phyloP scores from a whole-genome alignment of 2,797 vertebrate species.

The Centroberyx gerrardi region DNA sequence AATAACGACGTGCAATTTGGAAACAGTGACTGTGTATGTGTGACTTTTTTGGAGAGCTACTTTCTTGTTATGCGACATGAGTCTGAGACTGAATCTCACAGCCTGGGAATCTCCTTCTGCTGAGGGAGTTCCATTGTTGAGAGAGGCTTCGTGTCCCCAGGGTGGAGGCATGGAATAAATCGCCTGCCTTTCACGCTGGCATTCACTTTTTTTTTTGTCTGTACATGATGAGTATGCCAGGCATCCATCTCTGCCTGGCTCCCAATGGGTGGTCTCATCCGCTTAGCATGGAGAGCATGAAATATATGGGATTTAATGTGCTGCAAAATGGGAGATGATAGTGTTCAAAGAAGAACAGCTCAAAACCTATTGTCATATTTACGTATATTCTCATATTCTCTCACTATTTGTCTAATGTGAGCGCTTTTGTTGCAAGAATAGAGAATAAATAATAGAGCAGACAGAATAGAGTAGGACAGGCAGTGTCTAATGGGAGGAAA shows the following conservation, averaged over 20 bases:
- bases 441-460: neutral
- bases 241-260: constrained; percentile 11
- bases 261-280: constrained; percentile 44
- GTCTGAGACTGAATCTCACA: neutral
- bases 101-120: constrained; percentile 53
- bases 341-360: neutral
- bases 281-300: neutral
- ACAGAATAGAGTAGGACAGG: too few relatives aligned
- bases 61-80: constrained; percentile 46
- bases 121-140: constrained; percentile 62
- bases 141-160: constrained; percentile 18
- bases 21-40: constrained; percentile 41
- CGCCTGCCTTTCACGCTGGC: constrained; percentile 30
- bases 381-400: neutral
- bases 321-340: neutral
- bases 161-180: constrained; percentile 33
- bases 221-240: constrained; percentile 28
- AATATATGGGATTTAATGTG: neutral
- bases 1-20: constrained; percentile 33
- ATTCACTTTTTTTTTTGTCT: constrained; percentile 20
- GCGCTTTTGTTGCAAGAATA: neutral
- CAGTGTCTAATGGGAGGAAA: too few relatives aligned
- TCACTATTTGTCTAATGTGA: neutral
- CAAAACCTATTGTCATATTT: neutral
- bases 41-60: constrained; percentile 14